Evolutionary conservation across 2,113 vertebrate species (phyloP), one percentile per base, ranked within the genome.

Genomic region (Eleginops maclovinus): DNA sequence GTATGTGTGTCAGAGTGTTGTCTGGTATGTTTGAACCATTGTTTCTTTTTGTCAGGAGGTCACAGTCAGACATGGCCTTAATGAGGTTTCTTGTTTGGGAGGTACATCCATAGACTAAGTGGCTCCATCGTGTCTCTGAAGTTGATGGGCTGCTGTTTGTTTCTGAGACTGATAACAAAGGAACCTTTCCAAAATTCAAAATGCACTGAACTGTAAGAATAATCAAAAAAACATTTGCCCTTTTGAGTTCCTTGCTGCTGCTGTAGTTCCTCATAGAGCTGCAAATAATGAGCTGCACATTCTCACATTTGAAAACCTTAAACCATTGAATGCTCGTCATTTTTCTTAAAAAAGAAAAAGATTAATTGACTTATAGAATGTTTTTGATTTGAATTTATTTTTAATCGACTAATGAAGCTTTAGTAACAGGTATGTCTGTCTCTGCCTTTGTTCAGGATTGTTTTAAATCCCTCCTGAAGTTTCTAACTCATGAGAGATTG

Each of bases 21-120:
- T 13, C 7, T 15, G 22, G 12, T 9, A 13, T 1, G 4, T 31
- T 43, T 19, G 19, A 76, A 63, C 65, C 11, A 6, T 46, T 62
- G 40, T 77, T 73, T 75, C 3, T 17, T 72, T 77, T 64, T 44
- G 73, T 55, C 65, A 22, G 74, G 60, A 83, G 66, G 71, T 59
- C 56, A 36, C 77, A 60, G 62, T 63, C 51, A 69, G 69, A 70
- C 69, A 63, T 63, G 64, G 55, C 28, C 53, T 67, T 77, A 51
- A 15, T 72, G 50, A 53, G 41, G 61, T 85, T 21, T 41, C 26
- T 53, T 59, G 31, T 72, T 83, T 66, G 14, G 46, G 53, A 36
- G 63, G 15, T 15, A 14, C 53, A 49, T 16, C 16, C 6, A 36
- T 8, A 36, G 31, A 36, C 31, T 36, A 36, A 8, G 31, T 36